These are phyloP conservation scores for Uloborus plumipes DNA, from an alignment of 2,888 invertebrate genomes.

Conservation along the genomic window DNA sequence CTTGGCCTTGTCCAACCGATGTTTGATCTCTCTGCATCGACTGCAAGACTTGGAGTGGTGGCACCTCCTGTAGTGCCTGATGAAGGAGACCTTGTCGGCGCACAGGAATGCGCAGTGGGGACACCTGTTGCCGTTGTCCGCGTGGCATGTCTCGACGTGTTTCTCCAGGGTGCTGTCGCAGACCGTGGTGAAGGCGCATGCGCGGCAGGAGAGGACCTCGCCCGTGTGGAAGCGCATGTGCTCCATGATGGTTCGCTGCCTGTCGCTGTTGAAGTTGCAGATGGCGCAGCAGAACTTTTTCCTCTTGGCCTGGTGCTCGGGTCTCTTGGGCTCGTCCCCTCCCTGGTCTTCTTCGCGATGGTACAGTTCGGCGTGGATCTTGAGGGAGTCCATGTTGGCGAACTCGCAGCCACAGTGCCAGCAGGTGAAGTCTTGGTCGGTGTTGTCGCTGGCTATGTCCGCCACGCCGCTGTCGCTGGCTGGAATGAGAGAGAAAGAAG, in stretches of 20 bases:
- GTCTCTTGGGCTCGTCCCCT: no score
- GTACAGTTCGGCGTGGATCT: slow-evolving; percentile 67
- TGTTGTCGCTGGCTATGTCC: slow-evolving; percentile 23
- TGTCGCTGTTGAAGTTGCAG: slow-evolving; percentile 69
- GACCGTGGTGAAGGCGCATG: slow-evolving; percentile 47
- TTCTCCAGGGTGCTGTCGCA: slow-evolving; percentile 49
- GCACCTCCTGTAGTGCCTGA: slow-evolving; percentile 49
- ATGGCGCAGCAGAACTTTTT: slow-evolving; percentile 59
- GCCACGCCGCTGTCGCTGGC: slow-evolving; percentile 50
- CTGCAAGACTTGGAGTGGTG: slow-evolving; percentile 58
- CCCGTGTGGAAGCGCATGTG: slow-evolving; percentile 74
- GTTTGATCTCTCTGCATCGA: slow-evolving; percentile 38
- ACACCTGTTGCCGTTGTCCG: slow-evolving; percentile 37
- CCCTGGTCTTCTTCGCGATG: slow-evolving; percentile 57
- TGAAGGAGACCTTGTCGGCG: slow-evolving; percentile 37
- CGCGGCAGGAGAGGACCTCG: slow-evolving; percentile 51
- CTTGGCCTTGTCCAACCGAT: slow-evolving; percentile 15
- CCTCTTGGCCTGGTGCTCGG: slow-evolving; percentile 1
- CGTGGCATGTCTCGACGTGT: slow-evolving; percentile 37
- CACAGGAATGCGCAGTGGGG: slow-evolving; percentile 55
- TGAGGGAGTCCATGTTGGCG: slow-evolving; percentile 74
- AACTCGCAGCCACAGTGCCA: slow-evolving; percentile 75
- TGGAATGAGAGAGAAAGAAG: neutral
- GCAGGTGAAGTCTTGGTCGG: slow-evolving; percentile 72
- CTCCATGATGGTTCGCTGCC: slow-evolving; percentile 73